Evolutionary conservation across 2,797 vertebrate species (phyloP), one percentile per base, ranked within the genome.

Genomic region (Xenentodon cancila): DNA sequence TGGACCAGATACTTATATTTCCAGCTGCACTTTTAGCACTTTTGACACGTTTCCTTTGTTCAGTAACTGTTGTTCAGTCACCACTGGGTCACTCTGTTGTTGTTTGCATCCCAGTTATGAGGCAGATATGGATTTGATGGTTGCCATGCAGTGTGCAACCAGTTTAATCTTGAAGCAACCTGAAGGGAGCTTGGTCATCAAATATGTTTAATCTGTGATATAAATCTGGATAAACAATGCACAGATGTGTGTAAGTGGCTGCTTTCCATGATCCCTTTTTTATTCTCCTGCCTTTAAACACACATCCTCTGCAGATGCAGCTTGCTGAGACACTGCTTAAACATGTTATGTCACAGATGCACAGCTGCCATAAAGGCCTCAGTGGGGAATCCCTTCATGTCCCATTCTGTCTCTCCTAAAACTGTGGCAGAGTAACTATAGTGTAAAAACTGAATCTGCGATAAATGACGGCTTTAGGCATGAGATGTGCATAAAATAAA

Each of bases 91-190:
- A 56, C 47, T 64, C 53, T 42, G 56, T 80, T 84, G 67, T 80
- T 71, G 59, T 81, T 51, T 64, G 64, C 58, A 54, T 64, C 61
- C 19, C 58, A 57, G 65, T 61, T 55, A 51, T 59, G 50, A 64
- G 66, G 73, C 68, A 76, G 68, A 68, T 66, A 72, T 88, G 71
- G 77, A 83, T 82, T 87, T 87, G 84, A 89, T 84, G 77, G 73
- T 79, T 43, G 67, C 57, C 37, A 25, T 16, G 59, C 48, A 49
- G 63, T 9, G 25, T 59, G 79, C 54, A 82, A 78, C 65, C 64
- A 51, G 17, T 78, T 71, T 88, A 86, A 86, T 85, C 68, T 75
- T 47, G 61, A 34, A 50, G 69, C 34, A 79, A 88, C 77, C 49
- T 52, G 53, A 18, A 64, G 50, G 43, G 9, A 53, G 67, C 65